phyloP scores from a whole-genome alignment of 2,888 invertebrate species.

The Nomada fabriciana region DNA sequence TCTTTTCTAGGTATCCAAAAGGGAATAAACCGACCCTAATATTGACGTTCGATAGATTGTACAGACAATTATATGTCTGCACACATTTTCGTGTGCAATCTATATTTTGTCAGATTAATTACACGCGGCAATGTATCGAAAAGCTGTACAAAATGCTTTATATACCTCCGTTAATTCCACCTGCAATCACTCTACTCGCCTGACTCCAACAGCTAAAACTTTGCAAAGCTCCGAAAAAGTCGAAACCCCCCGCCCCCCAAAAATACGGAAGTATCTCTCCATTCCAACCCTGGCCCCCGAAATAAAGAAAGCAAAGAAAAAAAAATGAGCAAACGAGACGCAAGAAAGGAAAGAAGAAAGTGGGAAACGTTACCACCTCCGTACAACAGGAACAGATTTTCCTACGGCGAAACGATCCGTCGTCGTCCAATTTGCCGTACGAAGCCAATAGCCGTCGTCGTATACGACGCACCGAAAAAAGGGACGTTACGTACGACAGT shows the following conservation, averaged over 20 bases:
- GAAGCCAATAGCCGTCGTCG: constrained; percentile 71
- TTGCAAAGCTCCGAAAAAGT: background rate
- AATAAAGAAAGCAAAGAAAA: background rate
- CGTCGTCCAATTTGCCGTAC: constrained; percentile 69
- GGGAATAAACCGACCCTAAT: too few relatives aligned
- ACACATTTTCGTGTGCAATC: background rate
- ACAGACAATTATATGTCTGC: background rate
- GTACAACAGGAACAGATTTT: constrained; percentile 42
- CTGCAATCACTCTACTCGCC: background rate
- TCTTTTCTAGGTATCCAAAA: too few relatives aligned
- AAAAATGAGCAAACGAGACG: background rate
- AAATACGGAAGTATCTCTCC: too few relatives aligned
- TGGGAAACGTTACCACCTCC: constrained; percentile 20
- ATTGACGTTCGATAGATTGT: too few relatives aligned
- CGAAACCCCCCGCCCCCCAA: too few relatives aligned
- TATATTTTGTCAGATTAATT: background rate
- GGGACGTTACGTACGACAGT: constrained; percentile 58
- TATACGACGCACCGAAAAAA: constrained; percentile 63
- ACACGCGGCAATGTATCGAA: constrained; percentile 1
- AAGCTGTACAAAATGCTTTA: background rate
- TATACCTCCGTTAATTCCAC: background rate
- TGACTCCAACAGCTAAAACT: background rate
- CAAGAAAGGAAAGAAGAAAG: background rate
- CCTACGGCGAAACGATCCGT: constrained; percentile 57
- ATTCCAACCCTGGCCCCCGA: background rate